Evolutionary conservation across 2,113 vertebrate species (phyloP), one percentile per base, ranked within the genome.

Genomic region (Crypturellus undulatus): DNA sequence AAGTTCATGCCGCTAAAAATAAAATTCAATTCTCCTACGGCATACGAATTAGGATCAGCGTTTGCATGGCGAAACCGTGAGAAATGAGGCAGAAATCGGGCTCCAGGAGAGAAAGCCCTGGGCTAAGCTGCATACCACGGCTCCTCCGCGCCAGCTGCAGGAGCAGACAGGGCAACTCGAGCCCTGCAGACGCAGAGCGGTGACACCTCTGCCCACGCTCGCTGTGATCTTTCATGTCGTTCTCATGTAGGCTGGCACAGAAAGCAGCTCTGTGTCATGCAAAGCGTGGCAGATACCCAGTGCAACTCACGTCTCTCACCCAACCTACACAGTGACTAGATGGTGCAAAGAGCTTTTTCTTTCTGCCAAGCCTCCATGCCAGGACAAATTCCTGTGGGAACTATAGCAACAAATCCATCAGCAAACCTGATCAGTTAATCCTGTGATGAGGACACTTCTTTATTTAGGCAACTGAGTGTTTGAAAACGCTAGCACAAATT

Each of bases 371-470:
- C 56, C 42, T 89, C 90, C 60, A 14, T 10, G 34, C 77, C 86
- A 90, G 88, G 69, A 78, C 36, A 59, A 81, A 92, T 43, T 84
- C 83, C 75, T 80, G n/a, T 9, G 60, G 86, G 80, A 89, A 30
- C 83, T 84, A 68, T 4, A 95, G 94, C 80, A 79, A 84, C 82
- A 86, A 84, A 89, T 60, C 83, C 90, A 90, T 18, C 60, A n/a
- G 68, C 0, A 2, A 90, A 73, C 5, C 10, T 0, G 4, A 22
- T 1, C 72, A 9, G 72, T 45, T 94, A 70, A 93, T 90, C 94
- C 87, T 3, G 19, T 3, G 1, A 26, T 28, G 92, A 89, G 77
- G 86, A 80, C 77, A 1, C 72, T 28, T 59, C 92, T 91, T 76
- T 79, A 47, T 79, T 91, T 38, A 79, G 80, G 80, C 82, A 93